Conservation (phyloP, 2,888 invertebrate species). For the Ectemnius lituratus region DNA sequence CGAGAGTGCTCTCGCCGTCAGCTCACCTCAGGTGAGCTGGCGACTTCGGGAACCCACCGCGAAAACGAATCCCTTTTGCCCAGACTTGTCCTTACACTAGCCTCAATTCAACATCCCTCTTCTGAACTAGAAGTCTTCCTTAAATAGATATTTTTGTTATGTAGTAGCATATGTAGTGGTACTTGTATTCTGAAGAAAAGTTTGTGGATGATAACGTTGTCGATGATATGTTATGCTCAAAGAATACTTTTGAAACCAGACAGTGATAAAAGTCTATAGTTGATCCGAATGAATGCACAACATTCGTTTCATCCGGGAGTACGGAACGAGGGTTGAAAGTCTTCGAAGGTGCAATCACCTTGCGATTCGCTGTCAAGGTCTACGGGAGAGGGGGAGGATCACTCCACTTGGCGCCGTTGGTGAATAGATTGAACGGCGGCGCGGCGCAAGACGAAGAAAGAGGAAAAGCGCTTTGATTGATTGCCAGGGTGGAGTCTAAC, state of each 20-base stretch:
- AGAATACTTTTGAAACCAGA: too few species aligned
- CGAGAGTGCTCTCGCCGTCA: background rate
- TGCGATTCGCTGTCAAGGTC: constrained; percentile 33
- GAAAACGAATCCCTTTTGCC: background rate
- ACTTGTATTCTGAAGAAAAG: too few species aligned
- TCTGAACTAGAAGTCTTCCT: constrained; percentile 13
- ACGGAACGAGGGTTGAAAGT: too few species aligned
- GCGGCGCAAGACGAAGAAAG: constrained; percentile 16
- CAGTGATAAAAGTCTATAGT: too few species aligned
- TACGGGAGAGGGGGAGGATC: constrained; percentile 54
- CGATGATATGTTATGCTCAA: too few species aligned
- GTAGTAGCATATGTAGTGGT: too few species aligned
- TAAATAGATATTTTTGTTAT: too few species aligned
- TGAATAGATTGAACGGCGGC: constrained; percentile 26
- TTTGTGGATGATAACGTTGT: too few species aligned
- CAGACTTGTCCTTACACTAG: too few species aligned
- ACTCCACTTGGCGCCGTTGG: constrained; percentile 47
- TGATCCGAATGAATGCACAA: too few species aligned
- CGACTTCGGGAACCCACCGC: background rate
- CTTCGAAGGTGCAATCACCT: constrained; percentile 21
- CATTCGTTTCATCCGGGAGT: too few species aligned
- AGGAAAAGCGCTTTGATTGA: constrained; percentile 65
- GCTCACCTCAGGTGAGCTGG: constrained; percentile 5
- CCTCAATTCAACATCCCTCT: constrained; percentile 44
- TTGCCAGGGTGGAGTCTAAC: constrained; percentile 72